These are phyloP conservation scores for Castor canadensis DNA, from an alignment of 2,113 vertebrate genomes.

Conservation along the genomic window DNA sequence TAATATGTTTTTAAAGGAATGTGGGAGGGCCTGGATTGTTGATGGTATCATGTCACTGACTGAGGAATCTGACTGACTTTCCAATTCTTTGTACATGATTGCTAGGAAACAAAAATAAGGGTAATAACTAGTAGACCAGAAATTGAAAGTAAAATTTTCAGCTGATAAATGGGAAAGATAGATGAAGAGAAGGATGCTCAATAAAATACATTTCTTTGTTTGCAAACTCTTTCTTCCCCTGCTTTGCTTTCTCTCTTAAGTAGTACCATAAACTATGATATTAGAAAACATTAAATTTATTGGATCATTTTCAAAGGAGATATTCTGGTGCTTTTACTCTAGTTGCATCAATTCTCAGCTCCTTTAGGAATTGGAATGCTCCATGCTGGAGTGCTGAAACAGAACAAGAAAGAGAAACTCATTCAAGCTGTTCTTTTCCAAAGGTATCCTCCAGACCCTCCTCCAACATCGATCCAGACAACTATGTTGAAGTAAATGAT, in stretches of 20 bases:
- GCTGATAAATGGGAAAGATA: background rate
- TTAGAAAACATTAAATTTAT: slow-evolving; percentile 3
- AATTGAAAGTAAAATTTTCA: slow-evolving; percentile 7
- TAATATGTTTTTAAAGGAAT: background rate
- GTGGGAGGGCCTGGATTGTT: background rate
- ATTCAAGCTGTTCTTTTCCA: slow-evolving; percentile 59
- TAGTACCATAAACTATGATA: background rate
- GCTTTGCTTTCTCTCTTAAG: slow-evolving; percentile 42
- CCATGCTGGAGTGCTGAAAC: background rate
- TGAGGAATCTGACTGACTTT: background rate
- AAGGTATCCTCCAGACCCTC: slow-evolving; percentile 47
- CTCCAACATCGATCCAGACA: background rate
- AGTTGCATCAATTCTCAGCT: background rate
- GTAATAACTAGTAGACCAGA: background rate
- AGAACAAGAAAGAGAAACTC: slow-evolving; percentile 6
- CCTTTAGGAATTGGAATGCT: slow-evolving; percentile 12
- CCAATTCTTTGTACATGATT: background rate
- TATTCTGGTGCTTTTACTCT: background rate
- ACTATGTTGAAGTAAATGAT: slow-evolving; percentile 37
- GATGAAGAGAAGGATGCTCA: background rate
- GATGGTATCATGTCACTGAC: background rate
- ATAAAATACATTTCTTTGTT: background rate
- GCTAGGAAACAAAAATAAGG: slow-evolving; percentile 15
- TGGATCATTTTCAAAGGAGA: slow-evolving; percentile 21
- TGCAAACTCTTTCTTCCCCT: background rate